Evolutionary conservation across 1,140 invertebrate species (phyloP), one percentile per base, ranked within the genome.

Genomic region (Heliconius congener): DNA sequence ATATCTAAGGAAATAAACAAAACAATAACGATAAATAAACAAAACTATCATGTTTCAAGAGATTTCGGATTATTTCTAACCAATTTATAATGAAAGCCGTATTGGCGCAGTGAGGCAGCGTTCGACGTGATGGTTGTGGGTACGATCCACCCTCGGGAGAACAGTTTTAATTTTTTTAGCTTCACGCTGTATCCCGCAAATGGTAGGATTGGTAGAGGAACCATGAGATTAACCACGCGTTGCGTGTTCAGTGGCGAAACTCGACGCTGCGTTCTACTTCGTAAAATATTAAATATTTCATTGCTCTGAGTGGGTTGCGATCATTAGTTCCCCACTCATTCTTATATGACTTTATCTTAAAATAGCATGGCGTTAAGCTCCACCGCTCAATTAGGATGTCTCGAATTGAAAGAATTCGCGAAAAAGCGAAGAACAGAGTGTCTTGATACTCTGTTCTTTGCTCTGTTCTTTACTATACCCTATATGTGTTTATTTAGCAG

Each of bases 41-140:
- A 66, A 66, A 66, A 66, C 60, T 66, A 66, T 66, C 60, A 27
- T 30, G 60, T 66, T 66, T 66, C 23, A 27, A 66, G 23, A 27
- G 60, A 66, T 66, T 66, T 13, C n/a, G 16, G 42, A 46, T 46
- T 57, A 30, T 66, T 66, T 66, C 9, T 66, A 66, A 30, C 60
- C 60, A 27, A 27, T 66, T 66, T 66, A 30, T 16, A 30, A 16
- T 16, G 23, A 30, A 57, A 9, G 19, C 1, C 8, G n/a, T n/a
- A 1, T n/a, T 57, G 55, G 8, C 19, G 2, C 19, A n/a, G 55
- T 46, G 42, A 46, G 11, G 2, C 39, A 42, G 13, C 42, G 42
- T 46, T 4, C 42, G 42, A 16, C 3, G 9, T 13, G 42, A 46
- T 46, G 13, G 42, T 46, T 46, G 3, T 46, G 1, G 13, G 42